Percentiles rank a stretch among this genome's conserved stretches.
Evolutionary conservation across 2,113 vertebrate genomes (phyloP).

Genomic region (Anoura caudifer): DNA sequence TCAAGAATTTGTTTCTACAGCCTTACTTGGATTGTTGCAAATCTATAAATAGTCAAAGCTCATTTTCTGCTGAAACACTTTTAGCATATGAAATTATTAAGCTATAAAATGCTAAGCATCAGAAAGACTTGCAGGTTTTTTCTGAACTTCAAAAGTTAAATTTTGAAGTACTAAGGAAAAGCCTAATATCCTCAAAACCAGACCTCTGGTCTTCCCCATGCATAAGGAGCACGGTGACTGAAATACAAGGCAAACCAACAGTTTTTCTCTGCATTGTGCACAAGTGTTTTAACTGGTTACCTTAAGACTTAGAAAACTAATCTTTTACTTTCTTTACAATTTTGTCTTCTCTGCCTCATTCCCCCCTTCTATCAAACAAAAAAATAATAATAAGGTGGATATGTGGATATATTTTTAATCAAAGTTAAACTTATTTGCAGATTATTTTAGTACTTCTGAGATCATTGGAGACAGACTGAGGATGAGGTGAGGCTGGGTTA

Average conservation of each 20-base stretch:
- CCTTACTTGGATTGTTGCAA: background rate
- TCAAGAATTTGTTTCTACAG: conserved; percentile 2
- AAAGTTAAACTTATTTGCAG: conserved; percentile 13
- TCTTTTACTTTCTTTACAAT: background rate
- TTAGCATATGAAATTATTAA: conserved; percentile 38
- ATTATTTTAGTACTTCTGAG: background rate
- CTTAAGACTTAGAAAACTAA: background rate
- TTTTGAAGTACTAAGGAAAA: background rate
- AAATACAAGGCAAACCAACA: background rate
- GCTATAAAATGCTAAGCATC: conserved; percentile 20
- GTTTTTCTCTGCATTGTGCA: background rate
- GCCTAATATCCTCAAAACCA: background rate
- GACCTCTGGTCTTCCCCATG: background rate
- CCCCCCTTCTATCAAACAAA: background rate
- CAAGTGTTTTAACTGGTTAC: background rate
- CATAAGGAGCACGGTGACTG: background rate
- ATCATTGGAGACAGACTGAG: background rate
- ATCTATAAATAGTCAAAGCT: conserved; percentile 39
- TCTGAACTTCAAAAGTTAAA: conserved; percentile 18
- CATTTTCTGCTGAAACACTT: conserved; percentile 44
- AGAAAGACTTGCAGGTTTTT: conserved; percentile 17
- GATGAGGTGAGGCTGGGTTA: background rate
- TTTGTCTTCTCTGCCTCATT: background rate
- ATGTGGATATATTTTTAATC: background rate
- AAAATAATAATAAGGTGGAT: background rate